These are phyloP conservation scores for Eupelmus urozonus DNA, from an alignment of 2,888 invertebrate species.

Conservation along the genomic window DNA sequence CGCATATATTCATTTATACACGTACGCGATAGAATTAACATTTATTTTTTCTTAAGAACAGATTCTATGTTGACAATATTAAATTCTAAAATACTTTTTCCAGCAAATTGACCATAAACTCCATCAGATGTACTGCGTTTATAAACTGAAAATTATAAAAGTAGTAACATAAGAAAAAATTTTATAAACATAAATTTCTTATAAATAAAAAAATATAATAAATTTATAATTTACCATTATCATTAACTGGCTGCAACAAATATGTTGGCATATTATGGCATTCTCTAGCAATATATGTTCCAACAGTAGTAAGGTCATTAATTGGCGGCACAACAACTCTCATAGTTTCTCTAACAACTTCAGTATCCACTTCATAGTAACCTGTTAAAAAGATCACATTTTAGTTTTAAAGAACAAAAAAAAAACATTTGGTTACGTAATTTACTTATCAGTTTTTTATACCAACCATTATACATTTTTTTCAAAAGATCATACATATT, in stretches of 20 bases:
- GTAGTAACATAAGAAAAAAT: neutral
- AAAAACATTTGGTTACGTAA: neutral
- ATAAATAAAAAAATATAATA: slow-evolving; percentile 9
- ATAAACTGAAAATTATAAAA: slow-evolving; percentile 66
- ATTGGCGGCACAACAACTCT: slow-evolving; percentile 86
- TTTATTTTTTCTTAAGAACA: slow-evolving; percentile 70
- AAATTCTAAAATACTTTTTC: slow-evolving; percentile 85
- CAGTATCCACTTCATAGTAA: slow-evolving; percentile 90
- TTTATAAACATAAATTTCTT: neutral
- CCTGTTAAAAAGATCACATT: slow-evolving; percentile 71
- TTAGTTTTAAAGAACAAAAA: neutral
- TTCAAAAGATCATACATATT: slow-evolving; percentile 88
- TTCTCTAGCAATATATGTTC: slow-evolving; percentile 84
- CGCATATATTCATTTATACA: slow-evolving; percentile 42
- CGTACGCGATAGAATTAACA: slow-evolving; percentile 51
- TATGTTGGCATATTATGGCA: slow-evolving; percentile 86
- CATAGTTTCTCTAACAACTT: slow-evolving; percentile 87
- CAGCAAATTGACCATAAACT: slow-evolving; percentile 88
- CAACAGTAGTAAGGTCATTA: slow-evolving; percentile 81
- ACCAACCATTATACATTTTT: slow-evolving; percentile 85
- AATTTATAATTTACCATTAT: slow-evolving; percentile 79
- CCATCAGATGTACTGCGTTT: slow-evolving; percentile 76
- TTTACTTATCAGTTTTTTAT: slow-evolving; percentile 10
- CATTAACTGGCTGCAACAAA: slow-evolving; percentile 83
- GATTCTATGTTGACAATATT: slow-evolving; percentile 85